Evolutionary conservation across 2,888 invertebrate genomes (phyloP).

Genomic region (Terebella lapidaria): DNA sequence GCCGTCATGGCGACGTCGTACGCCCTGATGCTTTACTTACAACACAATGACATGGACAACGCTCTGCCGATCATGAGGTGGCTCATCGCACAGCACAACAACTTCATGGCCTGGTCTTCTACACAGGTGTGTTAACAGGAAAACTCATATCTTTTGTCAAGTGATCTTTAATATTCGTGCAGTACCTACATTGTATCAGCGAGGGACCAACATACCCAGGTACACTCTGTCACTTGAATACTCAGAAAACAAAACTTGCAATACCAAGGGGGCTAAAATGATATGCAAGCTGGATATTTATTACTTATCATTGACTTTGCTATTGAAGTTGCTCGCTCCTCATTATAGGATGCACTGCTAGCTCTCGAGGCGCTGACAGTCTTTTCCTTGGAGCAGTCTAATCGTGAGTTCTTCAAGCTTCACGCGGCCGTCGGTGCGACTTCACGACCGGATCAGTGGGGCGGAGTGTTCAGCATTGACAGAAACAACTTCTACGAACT

Average conservation of each 20-base stretch:
- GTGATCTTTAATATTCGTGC: too few species aligned
- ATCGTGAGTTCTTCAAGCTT: conserved; percentile 41
- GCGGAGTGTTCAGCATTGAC: conserved; percentile 27
- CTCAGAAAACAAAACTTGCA: too few species aligned
- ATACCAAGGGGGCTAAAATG: too few species aligned
- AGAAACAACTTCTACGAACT: conserved; percentile 42
- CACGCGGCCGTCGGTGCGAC: conserved; percentile 40
- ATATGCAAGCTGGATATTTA: too few species aligned
- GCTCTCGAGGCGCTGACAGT: conserved; percentile 79
- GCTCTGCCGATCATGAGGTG: conserved; percentile 46
- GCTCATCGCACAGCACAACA: conserved; percentile 48
- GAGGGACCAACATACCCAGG: too few species aligned
- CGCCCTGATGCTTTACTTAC: conserved; percentile 73
- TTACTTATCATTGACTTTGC: too few species aligned
- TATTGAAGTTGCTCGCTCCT: too few species aligned
- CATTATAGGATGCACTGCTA: conserved; percentile 71
- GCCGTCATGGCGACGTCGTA: conserved; percentile 92
- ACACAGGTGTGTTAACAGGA: conserved; percentile 43
- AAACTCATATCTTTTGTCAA: too few species aligned
- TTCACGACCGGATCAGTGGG: conserved; percentile 36
- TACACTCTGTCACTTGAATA: too few species aligned
- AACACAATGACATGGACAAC: conserved; percentile 26
- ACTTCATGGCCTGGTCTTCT: conserved; percentile 44
- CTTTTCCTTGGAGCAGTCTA: conserved; percentile 58
- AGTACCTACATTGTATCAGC: too few species aligned